Evolutionary conservation across 2,113 vertebrate species (phyloP), one percentile per base, ranked within the genome.

Genomic region (Dendropsophus ebraccatus): DNA sequence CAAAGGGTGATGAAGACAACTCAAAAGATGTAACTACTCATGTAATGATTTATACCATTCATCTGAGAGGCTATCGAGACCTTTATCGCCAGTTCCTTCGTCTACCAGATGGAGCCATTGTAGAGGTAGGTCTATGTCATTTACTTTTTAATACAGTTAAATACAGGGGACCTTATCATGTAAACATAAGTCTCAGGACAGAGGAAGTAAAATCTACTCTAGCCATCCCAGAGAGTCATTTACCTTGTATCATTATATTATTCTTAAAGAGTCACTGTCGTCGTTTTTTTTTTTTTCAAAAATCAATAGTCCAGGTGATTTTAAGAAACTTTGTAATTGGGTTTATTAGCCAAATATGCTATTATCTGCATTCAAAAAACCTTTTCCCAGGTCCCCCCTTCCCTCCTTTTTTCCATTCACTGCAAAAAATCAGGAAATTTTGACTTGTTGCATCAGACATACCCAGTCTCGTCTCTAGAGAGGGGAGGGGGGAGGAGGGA

Each of bases 81-180:
- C 91, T 94, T 67, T 94, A 97, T 90, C 94, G 96, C 56, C 96
- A 93, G 89, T 99, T 99, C 91, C 94, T 97, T 23, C 91, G 96
- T 50, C 94, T 96, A 11, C 94, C 96, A 0, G 92, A 93, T 78
- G 98, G 97, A 8, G 93, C 96, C 50, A 95, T 99, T 60, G 9
- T 95, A 35, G 97, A 99, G 96, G 98, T 99, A 92, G 60, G 94
- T 89, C 6, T 62, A 23, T 78, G 0, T n/a, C 14, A 37, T 35
- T 67, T 67, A 5, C 47, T 10, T 52, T 52, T 52, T 3, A 52
- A 52, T 17, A 2, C 16, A 52, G 19, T 69, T 9, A 32, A 69
- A 32, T 35, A 35, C 21, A 35, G 19, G 13, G n/a, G 0, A 25
- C 5, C n/a, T 58, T 23, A 23, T 0, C 17, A 12, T 12, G 11